Conservation (phyloP, 2,113 vertebrate species). For the Mesitornis unicolor region DNA sequence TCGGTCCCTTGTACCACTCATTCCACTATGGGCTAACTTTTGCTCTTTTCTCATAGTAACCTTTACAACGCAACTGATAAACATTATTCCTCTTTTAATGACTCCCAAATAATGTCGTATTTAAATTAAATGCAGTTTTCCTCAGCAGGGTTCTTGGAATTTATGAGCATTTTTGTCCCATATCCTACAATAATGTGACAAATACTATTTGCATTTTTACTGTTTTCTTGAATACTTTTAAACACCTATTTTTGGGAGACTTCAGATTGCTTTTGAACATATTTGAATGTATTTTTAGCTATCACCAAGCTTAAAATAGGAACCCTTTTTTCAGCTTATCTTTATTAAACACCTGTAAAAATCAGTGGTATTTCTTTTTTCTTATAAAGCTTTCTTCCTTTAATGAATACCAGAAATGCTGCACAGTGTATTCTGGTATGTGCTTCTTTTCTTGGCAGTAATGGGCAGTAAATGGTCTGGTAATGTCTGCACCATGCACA, state of each 20-base stretch:
- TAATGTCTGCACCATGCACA: background rate
- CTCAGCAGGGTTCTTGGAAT: constrained; percentile 62
- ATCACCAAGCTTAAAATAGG: constrained; percentile 77
- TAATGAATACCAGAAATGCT: constrained; percentile 73
- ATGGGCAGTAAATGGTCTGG: constrained; percentile 38
- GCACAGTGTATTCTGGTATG: constrained; percentile 56
- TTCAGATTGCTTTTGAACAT: constrained; percentile 78
- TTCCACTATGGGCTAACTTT: background rate
- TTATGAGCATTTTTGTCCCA: constrained; percentile 66
- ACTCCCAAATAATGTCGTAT: constrained; percentile 61
- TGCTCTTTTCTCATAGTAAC: constrained; percentile 32
- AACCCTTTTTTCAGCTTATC: constrained; percentile 79
- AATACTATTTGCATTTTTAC: constrained; percentile 81
- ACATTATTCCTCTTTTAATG: constrained; percentile 66
- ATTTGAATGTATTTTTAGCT: constrained; percentile 78
- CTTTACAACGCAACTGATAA: constrained; percentile 47
- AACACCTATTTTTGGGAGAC: constrained; percentile 74
- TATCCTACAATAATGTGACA: constrained; percentile 67
- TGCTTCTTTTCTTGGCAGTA: constrained; percentile 46
- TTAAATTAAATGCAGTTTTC: constrained; percentile 57
- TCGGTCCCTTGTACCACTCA: background rate
- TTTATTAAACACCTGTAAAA: constrained; percentile 85
- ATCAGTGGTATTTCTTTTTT: constrained; percentile 74
- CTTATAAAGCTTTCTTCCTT: constrained; percentile 73
- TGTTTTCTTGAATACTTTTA: constrained; percentile 75